A percentile compares a stretch with the other conserved stretches of the same genome.
Evolutionary conservation across 2,888 invertebrate species (phyloP).

Genomic region (Lepidocyrtinus sp.): DNA sequence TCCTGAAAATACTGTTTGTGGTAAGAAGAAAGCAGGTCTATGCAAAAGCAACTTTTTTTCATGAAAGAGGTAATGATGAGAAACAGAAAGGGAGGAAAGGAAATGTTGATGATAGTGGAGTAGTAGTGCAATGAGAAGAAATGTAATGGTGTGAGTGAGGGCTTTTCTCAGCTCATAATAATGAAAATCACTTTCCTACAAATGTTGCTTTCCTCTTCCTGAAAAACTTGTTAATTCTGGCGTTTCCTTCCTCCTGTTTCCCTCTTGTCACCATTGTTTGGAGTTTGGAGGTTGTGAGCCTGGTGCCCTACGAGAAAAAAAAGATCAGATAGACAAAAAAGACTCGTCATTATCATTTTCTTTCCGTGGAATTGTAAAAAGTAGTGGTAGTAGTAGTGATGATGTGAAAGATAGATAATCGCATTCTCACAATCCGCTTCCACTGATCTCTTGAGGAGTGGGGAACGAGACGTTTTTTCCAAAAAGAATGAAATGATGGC

Average conservation of each 20-base stretch:
- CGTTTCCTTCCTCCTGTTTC: neutral
- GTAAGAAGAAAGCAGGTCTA: neutral
- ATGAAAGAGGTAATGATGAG: constrained; percentile 11
- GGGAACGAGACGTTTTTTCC: too few species aligned
- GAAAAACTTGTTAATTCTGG: constrained; percentile 33
- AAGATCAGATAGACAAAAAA: neutral
- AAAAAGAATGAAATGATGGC: too few species aligned
- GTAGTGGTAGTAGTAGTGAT: constrained; percentile 56
- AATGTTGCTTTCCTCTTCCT: constrained; percentile 58
- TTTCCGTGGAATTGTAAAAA: neutral
- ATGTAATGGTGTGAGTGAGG: constrained; percentile 19
- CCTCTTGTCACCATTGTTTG: neutral
- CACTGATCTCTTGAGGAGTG: constrained; percentile 32
- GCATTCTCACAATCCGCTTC: constrained; percentile 63
- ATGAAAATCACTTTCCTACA: constrained; percentile 56
- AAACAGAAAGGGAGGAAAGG: neutral
- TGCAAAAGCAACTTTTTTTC: neutral
- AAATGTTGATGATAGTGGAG: neutral
- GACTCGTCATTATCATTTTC: neutral
- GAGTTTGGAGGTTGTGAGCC: too few species aligned
- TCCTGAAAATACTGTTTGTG: neutral
- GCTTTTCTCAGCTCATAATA: constrained; percentile 48
- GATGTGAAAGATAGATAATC: constrained; percentile 61
- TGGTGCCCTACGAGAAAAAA: too few species aligned
- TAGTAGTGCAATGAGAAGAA: neutral